Percentiles rank a stretch among this genome's conserved stretches.
phyloP scores from a whole-genome alignment of 2,113 vertebrate species.

The Hippotragus niger region DNA sequence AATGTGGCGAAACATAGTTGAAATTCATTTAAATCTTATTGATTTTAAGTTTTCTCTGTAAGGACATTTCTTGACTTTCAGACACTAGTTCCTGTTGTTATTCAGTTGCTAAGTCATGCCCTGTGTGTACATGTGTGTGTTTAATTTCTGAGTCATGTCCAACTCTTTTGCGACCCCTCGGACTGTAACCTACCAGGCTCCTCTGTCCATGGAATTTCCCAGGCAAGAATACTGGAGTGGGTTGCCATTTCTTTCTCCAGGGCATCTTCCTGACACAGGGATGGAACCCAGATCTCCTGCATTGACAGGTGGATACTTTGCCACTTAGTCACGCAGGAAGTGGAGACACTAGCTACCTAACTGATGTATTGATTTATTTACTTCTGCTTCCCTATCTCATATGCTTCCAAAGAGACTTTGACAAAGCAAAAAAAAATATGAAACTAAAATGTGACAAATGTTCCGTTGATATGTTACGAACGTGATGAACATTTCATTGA shows the following conservation, averaged over 20 bases:
- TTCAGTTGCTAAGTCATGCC: neutral
- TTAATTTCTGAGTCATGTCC: neutral
- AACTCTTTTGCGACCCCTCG: accelerated
- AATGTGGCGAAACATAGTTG: neutral
- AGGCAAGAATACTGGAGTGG: neutral
- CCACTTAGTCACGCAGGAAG: neutral
- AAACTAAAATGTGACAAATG: neutral
- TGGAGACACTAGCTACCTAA: neutral
- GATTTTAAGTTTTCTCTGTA: neutral
- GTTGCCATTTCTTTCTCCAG: neutral
- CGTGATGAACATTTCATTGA: neutral
- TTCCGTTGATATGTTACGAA: neutral
- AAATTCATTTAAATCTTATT: neutral
- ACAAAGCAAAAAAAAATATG: neutral
- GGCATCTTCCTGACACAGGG: neutral
- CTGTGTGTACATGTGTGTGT: neutral
- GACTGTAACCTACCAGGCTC: neutral
- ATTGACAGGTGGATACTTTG: neutral
- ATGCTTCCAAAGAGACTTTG: neutral
- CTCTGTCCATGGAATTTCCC: neutral
- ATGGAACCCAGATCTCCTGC: neutral
- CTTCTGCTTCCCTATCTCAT: neutral
- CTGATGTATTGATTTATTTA: neutral
- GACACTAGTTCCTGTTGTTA: neutral
- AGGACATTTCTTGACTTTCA: neutral